Base-by-base conservation (phyloP, 2,113 vertebrate genomes). In the Spea bombifrons region DNA sequence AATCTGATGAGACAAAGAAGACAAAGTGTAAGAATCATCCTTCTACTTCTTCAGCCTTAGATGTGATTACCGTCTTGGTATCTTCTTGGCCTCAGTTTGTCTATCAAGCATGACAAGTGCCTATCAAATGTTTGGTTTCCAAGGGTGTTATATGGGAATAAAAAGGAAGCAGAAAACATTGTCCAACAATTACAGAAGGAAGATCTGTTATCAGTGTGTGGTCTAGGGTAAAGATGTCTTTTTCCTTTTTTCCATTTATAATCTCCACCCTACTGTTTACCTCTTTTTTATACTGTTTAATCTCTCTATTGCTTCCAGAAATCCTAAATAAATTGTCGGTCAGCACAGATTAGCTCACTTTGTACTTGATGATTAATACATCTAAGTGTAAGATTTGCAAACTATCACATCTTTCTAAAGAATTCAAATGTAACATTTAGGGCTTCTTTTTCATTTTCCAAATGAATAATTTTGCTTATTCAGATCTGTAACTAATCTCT, bases 161-260 rank as follows among this genome's bases (percentile, higher is more conserved):
- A 84, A 82, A 79, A 84, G 75, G 85, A 85, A 88, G 90, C 85
- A 87, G 84, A 84, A 90, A 90, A 86, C 86, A 81, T 88, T 90
- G 87, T 89, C 74, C 82, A 92, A 97, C 95, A 97, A 96, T 94
- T 84, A 87, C 84, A 89, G 87, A 87, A 87, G 87, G 87, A 88
- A 92, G 86, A 90, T 90, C 87, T 90, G 85, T 89, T 94, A 91
- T 91, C 93, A 96, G 96, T 98, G 97, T 99, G 96, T 98, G 97
- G 96, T 98, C 97, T 88, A 73, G 71, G 90, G 86, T 82, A 88
- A 88, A 85, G 83, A 87, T 88, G 87, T 76, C 87, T 87, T 89
- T 90, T 88, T 8, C 10, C 15, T 90, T 85, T 89, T 91, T 84
- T 89, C 91, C 90, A 88, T 73, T 88, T 91, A 92, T 98, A 98